Percentiles rank a stretch among this genome's conserved stretches.
phyloP scores from a whole-genome alignment of 2,888 invertebrate species.

The Pristionchus maxplancki region DNA sequence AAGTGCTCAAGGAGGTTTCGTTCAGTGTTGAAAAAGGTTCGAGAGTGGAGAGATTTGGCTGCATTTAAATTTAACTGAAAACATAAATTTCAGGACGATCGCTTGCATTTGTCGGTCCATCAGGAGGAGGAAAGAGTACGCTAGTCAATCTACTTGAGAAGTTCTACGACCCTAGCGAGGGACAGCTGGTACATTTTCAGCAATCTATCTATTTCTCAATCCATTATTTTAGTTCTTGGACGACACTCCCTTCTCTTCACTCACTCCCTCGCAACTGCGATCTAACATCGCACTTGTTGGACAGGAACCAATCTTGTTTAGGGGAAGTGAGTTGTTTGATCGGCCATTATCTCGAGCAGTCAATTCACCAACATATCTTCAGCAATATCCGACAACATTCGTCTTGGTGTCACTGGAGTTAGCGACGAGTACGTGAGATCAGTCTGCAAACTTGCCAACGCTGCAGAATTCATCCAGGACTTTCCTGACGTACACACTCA shows the following conservation, averaged over 20 bases:
- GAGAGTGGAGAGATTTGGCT: too few species aligned
- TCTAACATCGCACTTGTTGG: conserved; percentile 90
- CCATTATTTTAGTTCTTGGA: conserved; percentile 65
- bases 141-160: conserved; percentile 88
- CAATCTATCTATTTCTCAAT: background rate
- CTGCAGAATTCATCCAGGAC: conserved; percentile 77
- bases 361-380: too few species aligned
- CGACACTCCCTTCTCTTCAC: conserved; percentile 82
- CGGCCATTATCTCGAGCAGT: background rate
- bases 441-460: conserved; percentile 77
- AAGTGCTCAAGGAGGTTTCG: background rate
- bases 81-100: conserved; percentile 54
- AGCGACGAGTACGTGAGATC: conserved; percentile 71
- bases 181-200: conserved; percentile 81
- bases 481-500: conserved; percentile 55
- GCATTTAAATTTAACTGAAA: too few species aligned
- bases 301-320: conserved; percentile 92
- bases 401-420: background rate
- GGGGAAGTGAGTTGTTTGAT: conserved; percentile 17
- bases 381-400: conserved; percentile 12
- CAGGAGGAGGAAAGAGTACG: conserved; percentile 92
- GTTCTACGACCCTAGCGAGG: conserved; percentile 86
- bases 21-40: background rate
- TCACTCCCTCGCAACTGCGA: conserved; percentile 85
- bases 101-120: conserved; percentile 81